Percentiles rank a stretch among this genome's conserved stretches.
These are phyloP conservation scores for Mnemiopsis leidyi DNA, from an alignment of 37 sponge, comb jelly and placozoan genomes.

Conservation along the genomic window DNA sequence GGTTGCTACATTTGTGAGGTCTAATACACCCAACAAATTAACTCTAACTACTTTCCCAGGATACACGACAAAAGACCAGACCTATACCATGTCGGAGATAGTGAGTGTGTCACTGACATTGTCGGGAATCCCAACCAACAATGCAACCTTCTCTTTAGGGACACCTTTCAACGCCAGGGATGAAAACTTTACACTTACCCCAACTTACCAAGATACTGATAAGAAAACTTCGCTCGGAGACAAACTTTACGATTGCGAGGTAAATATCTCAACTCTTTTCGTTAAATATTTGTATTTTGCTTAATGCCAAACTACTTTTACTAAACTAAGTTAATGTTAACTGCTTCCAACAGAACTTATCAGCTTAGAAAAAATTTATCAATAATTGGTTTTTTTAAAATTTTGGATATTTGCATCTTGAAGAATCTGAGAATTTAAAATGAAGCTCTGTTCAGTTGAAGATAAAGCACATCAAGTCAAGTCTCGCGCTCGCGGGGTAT, in stretches of 20 bases:
- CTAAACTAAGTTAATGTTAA: no score
- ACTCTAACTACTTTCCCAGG: background rate
- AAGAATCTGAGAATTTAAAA: background rate
- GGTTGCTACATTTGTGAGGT: no score
- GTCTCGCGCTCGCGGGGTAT: background rate
- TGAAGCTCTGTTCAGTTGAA: background rate
- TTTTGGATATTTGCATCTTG: background rate
- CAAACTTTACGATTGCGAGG: background rate
- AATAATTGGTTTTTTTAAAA: no score
- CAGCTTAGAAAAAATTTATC: no score
- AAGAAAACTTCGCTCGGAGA: background rate
- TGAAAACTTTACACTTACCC: background rate
- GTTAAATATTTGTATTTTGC: no score
- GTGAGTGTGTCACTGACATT: background rate
- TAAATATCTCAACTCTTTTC: no score
- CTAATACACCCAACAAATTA: no score
- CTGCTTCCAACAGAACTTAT: no score
- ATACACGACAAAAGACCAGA: background rate
- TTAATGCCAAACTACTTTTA: no score
- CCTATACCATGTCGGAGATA: background rate
- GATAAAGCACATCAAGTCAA: background rate
- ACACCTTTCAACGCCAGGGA: background rate
- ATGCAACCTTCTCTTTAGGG: background rate
- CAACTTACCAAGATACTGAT: background rate
- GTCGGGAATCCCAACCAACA: background rate